Evolutionary conservation across 2,888 invertebrate species (phyloP), one percentile per base, ranked within the genome.

Genomic region (Gasteruption jaculator): DNA sequence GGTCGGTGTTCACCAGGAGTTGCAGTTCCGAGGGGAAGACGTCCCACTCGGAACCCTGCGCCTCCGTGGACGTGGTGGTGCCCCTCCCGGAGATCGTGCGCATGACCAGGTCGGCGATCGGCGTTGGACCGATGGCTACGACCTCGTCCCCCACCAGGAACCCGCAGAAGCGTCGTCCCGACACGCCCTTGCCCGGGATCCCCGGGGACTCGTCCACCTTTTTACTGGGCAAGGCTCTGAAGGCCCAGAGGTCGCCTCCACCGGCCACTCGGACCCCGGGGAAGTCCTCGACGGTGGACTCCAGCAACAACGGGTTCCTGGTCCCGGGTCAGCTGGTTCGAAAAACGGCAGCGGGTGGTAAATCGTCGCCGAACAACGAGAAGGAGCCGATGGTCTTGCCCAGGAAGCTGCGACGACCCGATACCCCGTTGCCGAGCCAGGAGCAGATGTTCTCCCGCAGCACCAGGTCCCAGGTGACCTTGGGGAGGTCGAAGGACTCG

Each of bases 121-220:
- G 38, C 31, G 20, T 41, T 48, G 10, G 24, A 24, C 10, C 24
- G 24, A 24, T 7, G 7, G 10, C 10, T 24, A 24, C 24, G 24
- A 24, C 10, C 7, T 10, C 24, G 7, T 29, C 10, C 30, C 30
- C 30, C 30, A 12, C 11, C 8, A 29, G 12, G 11, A 6, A n/a
- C 12, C 12, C 11, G 7, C 7, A 24, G 2, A 53, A 39, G 35
- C 56, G 50, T 22, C 52, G 58, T 31, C 62, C 65, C 0, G 68
- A 64, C 14, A 66, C 65, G 2, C 63, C 68, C 0, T 49, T 61
- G 32, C 60, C 64, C 2, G 46, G 43, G n/a, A n/a, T n/a, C n/a
- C n/a, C n/a, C n/a, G n/a, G n/a, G n/a, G n/a, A 14, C 41, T 5
- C 25, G 19, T 32, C 27, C 10, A 25, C 21, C 31, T 18, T 11